Base-by-base conservation (phyloP, 2,888 invertebrate species). In the Celastrina argiolus region DNA sequence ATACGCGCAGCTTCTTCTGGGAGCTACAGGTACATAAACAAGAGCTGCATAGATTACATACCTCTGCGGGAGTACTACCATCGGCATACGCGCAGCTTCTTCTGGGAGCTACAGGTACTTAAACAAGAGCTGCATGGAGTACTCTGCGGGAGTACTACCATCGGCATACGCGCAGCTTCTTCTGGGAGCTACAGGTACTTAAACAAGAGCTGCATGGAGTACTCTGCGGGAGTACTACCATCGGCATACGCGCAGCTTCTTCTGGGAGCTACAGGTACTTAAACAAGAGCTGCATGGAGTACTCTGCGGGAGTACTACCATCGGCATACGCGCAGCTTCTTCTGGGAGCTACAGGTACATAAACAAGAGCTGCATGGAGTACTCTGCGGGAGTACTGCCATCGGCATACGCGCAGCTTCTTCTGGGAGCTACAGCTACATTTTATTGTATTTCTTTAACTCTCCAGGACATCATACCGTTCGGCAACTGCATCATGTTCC, bases 11-110 rank as follows among this genome's bases (percentile, higher is more conserved):
- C 70, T 90, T 97, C 69, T 97, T 97, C 85, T 97, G 97, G 97
- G 96, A 96, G 83, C 81, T 97, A 34, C 94, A 94, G 92, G 95
- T 95, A 78, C 14, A 12, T n/a, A 18, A 10, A 85, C 61, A 74
- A 72, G 4, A 80, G 80, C 0, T 78, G 76, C 0, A 81, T 87
- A 1, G 96, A 96, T 76, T 96, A 95, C 82, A 94, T 97, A 65
- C 97, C 97, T 0, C 83, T 96, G 1, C 82, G 96, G 64, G 94
- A 97, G 79, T 97, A 97, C 85, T 97, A 96, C 78, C 96, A 96
- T 80, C 89, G 97, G 64, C 97, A 97, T 76, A 95, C 96, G 0
- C 92, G 93, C 71, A 94, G 96, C 70, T 90, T 97, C 69, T 97
- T 97, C 85, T 97, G 97, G 97, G 96, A 96, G 83, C 81, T 97